Evolutionary conservation across 2,113 vertebrate genomes (phyloP).

Genomic region (Cebus imitator): DNA sequence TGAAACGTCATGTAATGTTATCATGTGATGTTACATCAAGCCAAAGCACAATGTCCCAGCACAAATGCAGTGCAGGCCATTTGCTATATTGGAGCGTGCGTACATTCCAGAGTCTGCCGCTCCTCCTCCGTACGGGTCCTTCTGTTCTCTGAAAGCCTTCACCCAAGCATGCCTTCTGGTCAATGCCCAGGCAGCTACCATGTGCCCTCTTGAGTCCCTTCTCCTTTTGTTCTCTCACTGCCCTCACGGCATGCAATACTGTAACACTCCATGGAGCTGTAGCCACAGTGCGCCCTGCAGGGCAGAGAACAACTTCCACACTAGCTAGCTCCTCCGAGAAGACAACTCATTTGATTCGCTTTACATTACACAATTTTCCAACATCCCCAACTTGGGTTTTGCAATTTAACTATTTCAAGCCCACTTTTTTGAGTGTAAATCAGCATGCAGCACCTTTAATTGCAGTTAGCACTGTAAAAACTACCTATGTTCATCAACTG

Average conservation of each 20-base stretch:
- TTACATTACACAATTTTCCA: background rate
- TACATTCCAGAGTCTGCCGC: background rate
- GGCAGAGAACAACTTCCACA: background rate
- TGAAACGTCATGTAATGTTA: background rate
- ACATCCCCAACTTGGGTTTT: background rate
- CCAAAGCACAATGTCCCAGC: background rate
- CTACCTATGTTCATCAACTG: no score
- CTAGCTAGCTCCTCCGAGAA: background rate
- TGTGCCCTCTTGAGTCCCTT: background rate
- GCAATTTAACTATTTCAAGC: background rate
- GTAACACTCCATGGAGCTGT: fast-evolving
- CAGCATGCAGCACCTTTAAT: background rate
- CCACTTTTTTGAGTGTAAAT: background rate
- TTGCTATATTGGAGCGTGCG: background rate
- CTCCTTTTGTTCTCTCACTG: background rate
- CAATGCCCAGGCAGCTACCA: fast-evolving
- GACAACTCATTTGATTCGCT: background rate
- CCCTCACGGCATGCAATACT: background rate
- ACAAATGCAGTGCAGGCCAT: background rate
- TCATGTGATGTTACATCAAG: background rate
- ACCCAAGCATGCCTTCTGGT: background rate
- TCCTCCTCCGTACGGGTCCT: background rate
- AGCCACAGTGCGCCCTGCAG: background rate
- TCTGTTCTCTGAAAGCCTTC: background rate
- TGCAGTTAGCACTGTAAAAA: background rate